Evolutionary conservation across 2,888 invertebrate genomes (phyloP).

Genomic region (Synanthedon formicaeformis): DNA sequence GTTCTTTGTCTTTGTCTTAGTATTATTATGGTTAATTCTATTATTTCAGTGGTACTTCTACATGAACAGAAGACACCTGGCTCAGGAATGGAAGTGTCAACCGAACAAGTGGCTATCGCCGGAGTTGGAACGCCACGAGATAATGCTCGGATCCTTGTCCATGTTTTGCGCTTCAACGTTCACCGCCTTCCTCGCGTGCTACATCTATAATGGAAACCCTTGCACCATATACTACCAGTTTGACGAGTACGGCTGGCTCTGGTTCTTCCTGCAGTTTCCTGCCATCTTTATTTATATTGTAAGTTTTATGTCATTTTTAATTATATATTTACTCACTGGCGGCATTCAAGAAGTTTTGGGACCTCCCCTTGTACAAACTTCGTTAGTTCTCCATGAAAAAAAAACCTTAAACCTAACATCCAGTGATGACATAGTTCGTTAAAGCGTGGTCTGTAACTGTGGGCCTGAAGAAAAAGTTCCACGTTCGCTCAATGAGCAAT

Average conservation of each 20-base stretch:
- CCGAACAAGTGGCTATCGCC: conserved; percentile 76
- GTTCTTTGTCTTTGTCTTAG: too few species aligned
- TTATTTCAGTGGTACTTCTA: conserved; percentile 77
- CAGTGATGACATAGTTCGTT: too few species aligned
- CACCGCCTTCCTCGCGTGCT: conserved; percentile 74
- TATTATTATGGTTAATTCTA: too few species aligned
- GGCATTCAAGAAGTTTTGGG: too few species aligned
- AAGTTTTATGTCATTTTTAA: conserved; percentile 15
- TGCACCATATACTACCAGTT: conserved; percentile 74
- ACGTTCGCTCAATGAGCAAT: too few species aligned
- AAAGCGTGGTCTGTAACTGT: too few species aligned
- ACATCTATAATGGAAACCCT: conserved; percentile 76
- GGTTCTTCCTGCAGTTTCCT: conserved; percentile 76
- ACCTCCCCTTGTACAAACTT: too few species aligned
- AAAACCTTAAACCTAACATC: too few species aligned
- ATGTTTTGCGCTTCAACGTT: conserved; percentile 66
- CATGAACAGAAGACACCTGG: conserved; percentile 68
- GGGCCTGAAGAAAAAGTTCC: too few species aligned
- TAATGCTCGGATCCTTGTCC: conserved; percentile 72
- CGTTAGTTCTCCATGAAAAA: too few species aligned
- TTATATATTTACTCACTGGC: too few species aligned
- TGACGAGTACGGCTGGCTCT: conserved; percentile 73
- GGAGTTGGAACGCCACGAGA: conserved; percentile 77
- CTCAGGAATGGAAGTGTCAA: conserved; percentile 81
- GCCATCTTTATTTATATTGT: conserved; percentile 74